Percentiles rank a stretch among this genome's conserved stretches.
Evolutionary conservation across 2,888 invertebrate species (phyloP).

Genomic region (Eupithecia inturbata): DNA sequence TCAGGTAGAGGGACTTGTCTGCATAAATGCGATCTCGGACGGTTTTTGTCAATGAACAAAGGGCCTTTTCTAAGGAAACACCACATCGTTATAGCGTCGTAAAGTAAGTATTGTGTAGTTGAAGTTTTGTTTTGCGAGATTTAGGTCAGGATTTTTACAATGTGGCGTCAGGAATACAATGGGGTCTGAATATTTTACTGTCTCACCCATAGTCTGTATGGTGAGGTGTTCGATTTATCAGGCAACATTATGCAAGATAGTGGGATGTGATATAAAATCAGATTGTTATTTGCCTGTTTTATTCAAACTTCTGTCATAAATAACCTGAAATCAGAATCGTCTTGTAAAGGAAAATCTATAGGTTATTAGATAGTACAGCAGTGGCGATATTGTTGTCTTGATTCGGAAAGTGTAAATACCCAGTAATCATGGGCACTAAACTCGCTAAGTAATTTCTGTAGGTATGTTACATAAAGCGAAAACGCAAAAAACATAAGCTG

Average conservation of each 20-base stretch:
- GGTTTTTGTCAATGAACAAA: constrained; percentile 83
- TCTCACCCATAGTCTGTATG: constrained; percentile 54
- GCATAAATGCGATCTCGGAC: constrained; percentile 78
- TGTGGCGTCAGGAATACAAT: constrained; percentile 77
- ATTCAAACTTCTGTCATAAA: background rate
- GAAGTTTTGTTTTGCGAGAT: constrained; percentile 80
- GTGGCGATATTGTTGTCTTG: background rate
- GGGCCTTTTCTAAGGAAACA: constrained; percentile 81
- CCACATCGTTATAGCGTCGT: constrained; percentile 83
- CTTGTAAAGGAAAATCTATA: background rate
- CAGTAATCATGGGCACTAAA: constrained; percentile 15
- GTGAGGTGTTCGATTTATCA: constrained; percentile 38
- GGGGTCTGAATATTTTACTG: constrained; percentile 65
- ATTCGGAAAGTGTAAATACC: background rate
- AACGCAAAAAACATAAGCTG: constrained; percentile 38
- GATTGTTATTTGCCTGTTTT: background rate
- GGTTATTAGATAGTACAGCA: background rate
- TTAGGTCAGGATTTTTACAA: constrained; percentile 82
- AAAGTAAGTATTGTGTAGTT: constrained; percentile 80
- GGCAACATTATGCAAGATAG: constrained; percentile 12
- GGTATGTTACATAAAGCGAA: constrained; percentile 19
- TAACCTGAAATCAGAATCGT: background rate
- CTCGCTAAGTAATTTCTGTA: constrained; percentile 22
- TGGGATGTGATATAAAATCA: background rate
- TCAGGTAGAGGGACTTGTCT: constrained; percentile 79